Conservation (phyloP, 2,888 invertebrate genomes). For the Drosophila tanythrix region DNA sequence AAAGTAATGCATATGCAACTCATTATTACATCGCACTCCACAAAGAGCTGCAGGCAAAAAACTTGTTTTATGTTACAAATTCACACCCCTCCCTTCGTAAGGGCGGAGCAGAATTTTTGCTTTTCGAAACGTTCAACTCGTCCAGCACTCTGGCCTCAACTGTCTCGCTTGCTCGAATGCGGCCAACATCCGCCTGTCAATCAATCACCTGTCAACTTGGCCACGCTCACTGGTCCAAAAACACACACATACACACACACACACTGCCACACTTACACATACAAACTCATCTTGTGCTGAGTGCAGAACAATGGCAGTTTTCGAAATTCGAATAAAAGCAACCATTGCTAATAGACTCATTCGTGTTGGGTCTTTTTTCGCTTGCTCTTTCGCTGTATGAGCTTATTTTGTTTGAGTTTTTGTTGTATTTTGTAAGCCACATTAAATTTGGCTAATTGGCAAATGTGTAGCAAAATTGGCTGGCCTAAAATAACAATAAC, state of each 20-base stretch:
- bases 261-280: conserved; percentile 6
- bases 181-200: conserved; percentile 70
- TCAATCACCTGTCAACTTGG: conserved; percentile 83
- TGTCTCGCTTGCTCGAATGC: conserved; percentile 49
- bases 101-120: conserved; percentile 61
- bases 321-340: conserved; percentile 44
- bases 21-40: neutral
- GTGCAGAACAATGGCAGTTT: conserved; percentile 52
- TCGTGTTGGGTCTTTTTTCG: conserved; percentile 29
- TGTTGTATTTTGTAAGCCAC: neutral
- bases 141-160: conserved; percentile 31
- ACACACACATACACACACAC: conserved; percentile 10
- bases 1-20: neutral
- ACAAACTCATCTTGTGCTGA: conserved; percentile 17
- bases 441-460: neutral
- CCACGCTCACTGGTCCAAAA: conserved; percentile 68
- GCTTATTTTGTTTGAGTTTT: neutral
- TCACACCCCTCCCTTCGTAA: conserved; percentile 16
- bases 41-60: conserved; percentile 22
- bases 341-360: conserved; percentile 41
- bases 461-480: neutral
- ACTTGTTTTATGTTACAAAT: conserved; percentile 35
- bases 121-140: conserved; percentile 44
- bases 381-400: conserved; percentile 1
- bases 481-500: neutral